Conservation (phyloP, 2,888 invertebrate species). For the Helleia helle region DNA sequence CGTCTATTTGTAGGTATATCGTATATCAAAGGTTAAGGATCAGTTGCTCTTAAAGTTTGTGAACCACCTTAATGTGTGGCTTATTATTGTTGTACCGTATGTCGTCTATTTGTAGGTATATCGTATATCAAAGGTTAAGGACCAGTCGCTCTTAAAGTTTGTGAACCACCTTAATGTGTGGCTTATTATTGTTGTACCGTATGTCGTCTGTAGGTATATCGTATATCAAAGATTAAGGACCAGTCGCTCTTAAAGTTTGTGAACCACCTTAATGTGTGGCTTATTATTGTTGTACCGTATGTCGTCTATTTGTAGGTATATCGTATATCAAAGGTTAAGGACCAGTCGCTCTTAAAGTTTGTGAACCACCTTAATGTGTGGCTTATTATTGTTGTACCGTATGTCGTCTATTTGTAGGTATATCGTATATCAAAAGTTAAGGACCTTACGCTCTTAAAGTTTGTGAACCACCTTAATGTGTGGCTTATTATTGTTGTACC, state of each 20-base stretch:
- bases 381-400: slow-evolving; percentile 14
- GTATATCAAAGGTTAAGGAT: slow-evolving; percentile 15
- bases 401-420: slow-evolving; percentile 15
- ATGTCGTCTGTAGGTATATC: slow-evolving; percentile 17
- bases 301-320: slow-evolving; percentile 16
- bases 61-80: slow-evolving; percentile 13
- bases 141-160: slow-evolving; percentile 15
- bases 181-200: slow-evolving; percentile 14
- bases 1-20: slow-evolving; percentile 18
- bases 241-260: slow-evolving; percentile 15
- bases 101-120: slow-evolving; percentile 16
- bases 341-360: slow-evolving; percentile 15
- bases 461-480: slow-evolving; percentile 13
- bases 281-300: slow-evolving; percentile 14
- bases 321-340: slow-evolving; percentile 16
- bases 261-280: slow-evolving; percentile 13
- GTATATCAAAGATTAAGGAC: slow-evolving; percentile 15
- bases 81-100: slow-evolving; percentile 14
- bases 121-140: slow-evolving; percentile 16
- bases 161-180: slow-evolving; percentile 13
- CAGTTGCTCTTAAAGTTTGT: slow-evolving; percentile 16
- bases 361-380: slow-evolving; percentile 13
- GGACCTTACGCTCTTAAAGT: slow-evolving; percentile 15
- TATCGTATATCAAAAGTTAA: slow-evolving; percentile 17
- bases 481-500: slow-evolving; percentile 14